Conservation (phyloP, 2,888 invertebrate genomes). For the Augochlorella aurata region DNA sequence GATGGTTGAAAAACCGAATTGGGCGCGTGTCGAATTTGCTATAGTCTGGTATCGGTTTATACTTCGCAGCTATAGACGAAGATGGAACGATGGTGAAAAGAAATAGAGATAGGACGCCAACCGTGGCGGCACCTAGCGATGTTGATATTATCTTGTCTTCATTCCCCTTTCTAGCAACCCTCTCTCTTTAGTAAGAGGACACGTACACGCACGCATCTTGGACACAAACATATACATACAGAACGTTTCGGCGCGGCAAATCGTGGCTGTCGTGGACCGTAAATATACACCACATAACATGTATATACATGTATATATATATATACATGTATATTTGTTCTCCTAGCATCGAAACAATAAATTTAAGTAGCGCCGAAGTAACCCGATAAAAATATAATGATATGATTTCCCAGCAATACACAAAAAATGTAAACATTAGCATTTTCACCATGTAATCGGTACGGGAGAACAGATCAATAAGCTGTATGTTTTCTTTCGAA, state of each 20-base stretch:
- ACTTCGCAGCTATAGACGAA: constrained; percentile 42
- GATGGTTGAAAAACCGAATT: constrained; percentile 17
- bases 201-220: constrained; percentile 20
- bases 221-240: constrained; percentile 22
- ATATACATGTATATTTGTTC: constrained; percentile 18
- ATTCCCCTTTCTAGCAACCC: constrained; percentile 35
- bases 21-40: constrained; percentile 24
- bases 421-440: constrained; percentile 19
- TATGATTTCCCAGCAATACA: background rate
- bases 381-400: constrained; percentile 19
- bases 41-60: constrained; percentile 40
- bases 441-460: constrained; percentile 57
- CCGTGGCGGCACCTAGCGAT: constrained; percentile 66
- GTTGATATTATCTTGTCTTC: constrained; percentile 57
- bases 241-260: constrained; percentile 68
- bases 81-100: constrained; percentile 53
- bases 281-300: constrained; percentile 52
- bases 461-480: constrained; percentile 68
- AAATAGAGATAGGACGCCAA: constrained; percentile 70
- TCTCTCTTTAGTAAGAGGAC: constrained; percentile 17
- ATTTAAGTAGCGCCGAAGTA: constrained; percentile 14
- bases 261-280: constrained; percentile 57
- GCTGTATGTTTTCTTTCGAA: constrained; percentile 62
- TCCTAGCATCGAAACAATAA: constrained; percentile 30
- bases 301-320: constrained; percentile 13